phyloP scores from a whole-genome alignment of 2,113 vertebrate genomes.

The Forbesichthys agassizii region DNA sequence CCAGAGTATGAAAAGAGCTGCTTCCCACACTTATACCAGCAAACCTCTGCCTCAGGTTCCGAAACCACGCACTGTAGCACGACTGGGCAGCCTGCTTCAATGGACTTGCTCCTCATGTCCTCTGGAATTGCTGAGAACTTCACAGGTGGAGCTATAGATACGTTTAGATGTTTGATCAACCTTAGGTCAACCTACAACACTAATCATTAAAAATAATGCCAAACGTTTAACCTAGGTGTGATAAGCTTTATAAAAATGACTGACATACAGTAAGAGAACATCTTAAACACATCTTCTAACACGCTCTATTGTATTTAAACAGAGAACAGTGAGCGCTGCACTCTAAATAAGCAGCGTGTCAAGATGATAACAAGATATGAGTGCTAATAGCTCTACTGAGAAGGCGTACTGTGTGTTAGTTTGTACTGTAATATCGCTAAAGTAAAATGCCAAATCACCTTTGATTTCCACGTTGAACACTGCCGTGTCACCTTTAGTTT shows the following conservation, averaged over 20 bases:
- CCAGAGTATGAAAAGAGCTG: slow-evolving; percentile 64
- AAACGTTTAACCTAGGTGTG: not conserved
- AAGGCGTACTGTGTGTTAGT: slow-evolving; percentile 39
- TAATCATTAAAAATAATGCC: slow-evolving; percentile 33
- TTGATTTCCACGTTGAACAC: slow-evolving; percentile 78
- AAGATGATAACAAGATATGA: no score
- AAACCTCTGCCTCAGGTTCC: slow-evolving; percentile 69
- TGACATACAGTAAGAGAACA: no score
- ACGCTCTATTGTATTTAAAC: no score
- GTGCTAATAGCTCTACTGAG: slow-evolving; percentile 51
- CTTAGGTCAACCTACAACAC: slow-evolving; percentile 36
- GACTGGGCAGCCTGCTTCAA: slow-evolving; percentile 69
- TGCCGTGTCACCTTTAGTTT: slow-evolving; percentile 75
- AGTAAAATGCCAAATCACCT: slow-evolving; percentile 73
- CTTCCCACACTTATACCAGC: slow-evolving; percentile 75
- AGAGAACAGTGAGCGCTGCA: no score
- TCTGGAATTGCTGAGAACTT: slow-evolving; percentile 76
- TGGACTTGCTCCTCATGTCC: slow-evolving; percentile 66
- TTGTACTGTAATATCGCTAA: slow-evolving; percentile 22
- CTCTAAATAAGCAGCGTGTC: no score
- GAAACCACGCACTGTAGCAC: slow-evolving; percentile 75
- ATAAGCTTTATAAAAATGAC: not conserved
- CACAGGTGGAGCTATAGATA: slow-evolving; percentile 79
- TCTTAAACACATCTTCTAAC: no score
- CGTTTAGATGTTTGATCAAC: slow-evolving; percentile 63